Conservation (phyloP, 2,113 vertebrate species). For the Limanda limanda region DNA sequence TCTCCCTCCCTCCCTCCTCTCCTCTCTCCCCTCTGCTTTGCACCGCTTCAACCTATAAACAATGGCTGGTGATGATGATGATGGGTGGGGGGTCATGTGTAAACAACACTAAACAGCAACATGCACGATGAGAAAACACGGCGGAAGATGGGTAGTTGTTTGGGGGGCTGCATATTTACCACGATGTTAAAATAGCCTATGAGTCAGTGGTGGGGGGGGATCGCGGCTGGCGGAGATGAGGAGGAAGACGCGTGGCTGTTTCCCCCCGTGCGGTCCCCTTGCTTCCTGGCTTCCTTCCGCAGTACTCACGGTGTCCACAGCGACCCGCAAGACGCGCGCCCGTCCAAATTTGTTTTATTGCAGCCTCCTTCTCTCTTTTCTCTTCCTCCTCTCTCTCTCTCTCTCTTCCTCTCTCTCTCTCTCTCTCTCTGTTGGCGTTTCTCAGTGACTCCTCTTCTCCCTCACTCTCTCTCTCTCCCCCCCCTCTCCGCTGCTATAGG, state of each 20-base stretch:
- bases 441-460: constrained; percentile 65
- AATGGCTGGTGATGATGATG: constrained; percentile 70
- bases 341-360: constrained; percentile 97
- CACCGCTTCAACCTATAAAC: constrained; percentile 56
- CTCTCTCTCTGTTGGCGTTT: constrained; percentile 63
- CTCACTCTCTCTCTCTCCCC: constrained; percentile 28
- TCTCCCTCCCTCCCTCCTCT: constrained; percentile 16
- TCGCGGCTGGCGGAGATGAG: constrained; percentile 74
- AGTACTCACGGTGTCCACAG: constrained; percentile 97
- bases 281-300: constrained; percentile 73
- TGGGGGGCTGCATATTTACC: constrained; percentile 89
- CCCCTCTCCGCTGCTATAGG: constrained; percentile 81
- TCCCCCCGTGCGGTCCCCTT: constrained; percentile 75
- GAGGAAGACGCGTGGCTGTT: constrained; percentile 74
- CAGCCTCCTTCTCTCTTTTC: constrained; percentile 84
- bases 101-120: constrained; percentile 74
- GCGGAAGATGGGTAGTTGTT: constrained; percentile 86
- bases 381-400: constrained; percentile 46
- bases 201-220: constrained; percentile 87
- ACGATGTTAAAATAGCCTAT: constrained; percentile 95
- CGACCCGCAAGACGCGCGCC: constrained; percentile 87
- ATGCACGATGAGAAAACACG: constrained; percentile 69
- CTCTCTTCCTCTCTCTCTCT: constrained; percentile 32
- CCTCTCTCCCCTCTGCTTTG: constrained; percentile 13
- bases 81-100: constrained; percentile 65